Evolutionary conservation across 2,113 vertebrate species (phyloP).

Genomic region (Periophthalmus modestus): DNA sequence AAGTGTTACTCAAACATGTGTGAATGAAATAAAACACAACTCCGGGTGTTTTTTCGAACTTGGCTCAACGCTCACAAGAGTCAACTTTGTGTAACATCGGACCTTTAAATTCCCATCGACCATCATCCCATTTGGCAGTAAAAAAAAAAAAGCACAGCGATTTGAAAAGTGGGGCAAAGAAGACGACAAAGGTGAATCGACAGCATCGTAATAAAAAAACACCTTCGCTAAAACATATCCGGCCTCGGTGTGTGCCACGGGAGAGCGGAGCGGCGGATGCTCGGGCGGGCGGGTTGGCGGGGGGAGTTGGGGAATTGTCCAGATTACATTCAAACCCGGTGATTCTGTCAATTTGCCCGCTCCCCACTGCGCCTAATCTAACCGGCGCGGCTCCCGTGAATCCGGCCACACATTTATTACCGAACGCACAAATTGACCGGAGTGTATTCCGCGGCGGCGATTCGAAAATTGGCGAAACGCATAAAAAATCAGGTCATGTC

Average conservation of each 20-base stretch:
- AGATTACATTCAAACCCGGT: conserved; percentile 39
- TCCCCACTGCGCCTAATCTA: conserved; percentile 33
- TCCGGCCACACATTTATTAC: conserved; percentile 40
- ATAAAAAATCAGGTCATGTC: conserved; percentile 49
- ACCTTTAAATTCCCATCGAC: too few species aligned
- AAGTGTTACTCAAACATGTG: too few species aligned
- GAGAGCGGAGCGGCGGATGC: not conserved
- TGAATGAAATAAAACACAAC: too few species aligned
- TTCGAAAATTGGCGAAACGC: conserved; percentile 36
- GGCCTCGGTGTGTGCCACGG: not conserved
- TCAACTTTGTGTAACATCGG: too few species aligned
- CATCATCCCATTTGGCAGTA: too few species aligned
- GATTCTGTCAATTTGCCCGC: conserved; percentile 52
- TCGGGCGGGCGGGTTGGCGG: not conserved
- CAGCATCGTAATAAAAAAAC: conserved; percentile 5
- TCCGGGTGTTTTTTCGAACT: too few species aligned
- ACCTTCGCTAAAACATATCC: conserved; percentile 9
- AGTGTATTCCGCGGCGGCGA: conserved; percentile 34
- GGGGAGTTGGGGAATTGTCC: conserved; percentile 5
- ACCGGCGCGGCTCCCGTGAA: conserved; percentile 15
- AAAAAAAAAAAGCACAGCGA: too few species aligned
- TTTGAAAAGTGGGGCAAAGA: not conserved
- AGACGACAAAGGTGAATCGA: conserved; percentile 1
- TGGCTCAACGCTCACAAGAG: too few species aligned
- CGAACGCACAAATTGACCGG: conserved; percentile 30